A percentile compares a stretch with the other conserved stretches of the same genome.
Conservation (phyloP, 2,797 vertebrate species). For the Aldrovandia affinis region DNA sequence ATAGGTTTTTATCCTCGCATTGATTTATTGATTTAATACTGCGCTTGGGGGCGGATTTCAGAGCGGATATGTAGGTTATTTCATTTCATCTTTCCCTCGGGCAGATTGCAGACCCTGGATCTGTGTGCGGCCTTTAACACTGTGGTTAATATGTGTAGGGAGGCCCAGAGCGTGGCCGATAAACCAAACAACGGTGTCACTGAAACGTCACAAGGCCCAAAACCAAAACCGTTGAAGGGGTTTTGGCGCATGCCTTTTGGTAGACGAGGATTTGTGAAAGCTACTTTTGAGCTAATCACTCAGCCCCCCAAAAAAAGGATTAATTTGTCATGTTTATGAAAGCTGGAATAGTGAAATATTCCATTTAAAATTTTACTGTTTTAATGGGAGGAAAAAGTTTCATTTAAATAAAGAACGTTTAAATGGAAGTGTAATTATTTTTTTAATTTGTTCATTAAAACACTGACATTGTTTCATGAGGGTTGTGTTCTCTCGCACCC, state of each 20-base stretch:
- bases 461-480: too few species aligned
- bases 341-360: neutral
- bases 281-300: constrained; percentile 1
- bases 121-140: neutral
- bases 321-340: neutral
- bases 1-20: constrained; percentile 1
- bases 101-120: neutral
- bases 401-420: too few species aligned
- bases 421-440: too few species aligned
- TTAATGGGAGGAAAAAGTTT: too few species aligned
- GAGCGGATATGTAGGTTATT: constrained; percentile 10
- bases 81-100: neutral
- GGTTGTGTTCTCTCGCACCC: neutral
- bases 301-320: neutral
- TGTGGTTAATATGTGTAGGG: neutral
- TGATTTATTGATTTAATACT: constrained; percentile 19
- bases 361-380: neutral
- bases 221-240: neutral
- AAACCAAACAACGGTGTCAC: neutral
- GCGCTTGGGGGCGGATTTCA: neutral
- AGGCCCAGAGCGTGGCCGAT: neutral
- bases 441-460: too few species aligned
- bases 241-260: neutral
- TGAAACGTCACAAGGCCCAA: neutral
- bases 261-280: neutral